Evolutionary conservation across 2,888 invertebrate genomes (phyloP).

Genomic region (Thymelicus acteon): DNA sequence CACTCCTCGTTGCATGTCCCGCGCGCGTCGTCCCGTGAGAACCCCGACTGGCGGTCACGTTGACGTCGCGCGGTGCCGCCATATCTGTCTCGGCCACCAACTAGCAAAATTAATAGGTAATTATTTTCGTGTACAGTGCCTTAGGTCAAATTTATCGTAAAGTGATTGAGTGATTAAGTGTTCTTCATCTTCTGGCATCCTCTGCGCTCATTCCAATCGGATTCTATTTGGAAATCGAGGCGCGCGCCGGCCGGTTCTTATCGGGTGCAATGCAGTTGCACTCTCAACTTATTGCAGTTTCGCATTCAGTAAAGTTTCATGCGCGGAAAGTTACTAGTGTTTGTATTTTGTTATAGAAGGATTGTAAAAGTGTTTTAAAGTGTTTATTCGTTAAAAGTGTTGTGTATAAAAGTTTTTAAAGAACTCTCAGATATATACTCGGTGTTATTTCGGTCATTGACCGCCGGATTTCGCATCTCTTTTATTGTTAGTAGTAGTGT

Average conservation of each 20-base stretch:
- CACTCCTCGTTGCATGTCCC: conserved; percentile 88
- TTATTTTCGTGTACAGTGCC: conserved; percentile 82
- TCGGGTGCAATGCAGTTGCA: conserved; percentile 85
- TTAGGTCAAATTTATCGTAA: conserved; percentile 61
- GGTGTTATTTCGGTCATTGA: conserved; percentile 85
- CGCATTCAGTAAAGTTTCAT: conserved; percentile 80
- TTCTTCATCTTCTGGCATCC: conserved; percentile 60
- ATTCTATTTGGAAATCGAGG: conserved; percentile 79
- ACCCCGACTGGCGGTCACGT: conserved; percentile 89
- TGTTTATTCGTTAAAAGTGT: conserved; percentile 73
- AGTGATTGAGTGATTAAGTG: conserved; percentile 76
- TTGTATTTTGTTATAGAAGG: conserved; percentile 62
- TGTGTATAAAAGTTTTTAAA: conserved; percentile 71
- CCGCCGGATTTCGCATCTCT: conserved; percentile 81
- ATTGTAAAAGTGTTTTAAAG: conserved; percentile 73
- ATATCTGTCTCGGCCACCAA: conserved; percentile 87
- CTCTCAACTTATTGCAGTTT: conserved; percentile 85
- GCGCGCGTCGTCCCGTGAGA: conserved; percentile 91
- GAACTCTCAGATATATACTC: conserved; percentile 76
- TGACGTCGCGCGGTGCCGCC: conserved; percentile 88
- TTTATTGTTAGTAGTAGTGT: conserved; percentile 69
- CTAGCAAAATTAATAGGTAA: conserved; percentile 86
- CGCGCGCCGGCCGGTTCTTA: conserved; percentile 85
- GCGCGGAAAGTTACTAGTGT: conserved; percentile 81
- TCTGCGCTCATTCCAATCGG: conserved; percentile 72